Evolutionary conservation across 2,888 invertebrate species (phyloP), one percentile per base, ranked within the genome.

Genomic region (Lypha dubia): DNA sequence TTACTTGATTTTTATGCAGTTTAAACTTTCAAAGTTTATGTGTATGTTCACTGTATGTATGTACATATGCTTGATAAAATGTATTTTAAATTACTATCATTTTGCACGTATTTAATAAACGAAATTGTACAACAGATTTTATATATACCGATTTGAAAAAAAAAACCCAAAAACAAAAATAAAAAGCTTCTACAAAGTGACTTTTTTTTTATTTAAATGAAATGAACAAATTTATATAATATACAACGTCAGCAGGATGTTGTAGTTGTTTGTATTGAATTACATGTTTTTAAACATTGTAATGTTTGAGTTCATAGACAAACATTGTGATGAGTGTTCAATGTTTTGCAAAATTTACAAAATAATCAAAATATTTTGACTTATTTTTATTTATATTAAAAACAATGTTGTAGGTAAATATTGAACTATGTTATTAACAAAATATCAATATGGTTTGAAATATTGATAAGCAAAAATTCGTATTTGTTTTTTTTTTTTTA

Each of bases 71-170:
- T 44, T 77, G 60, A 77, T 79, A 56, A 79, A 56, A 65, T 58
- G 3, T 67, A 60, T 71, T 77, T 63, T 9, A 79, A 83, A 83
- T 83, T 79, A 44, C 79, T 20, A 65, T 75, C 74, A 83, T 83
- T 83, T 83, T 75, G 83, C 83, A 83, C 83, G 83, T 83, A 83
- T 58, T 83, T 83, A 75, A 83, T 83, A 83, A 79, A 24, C 38
- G 63, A 83, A 65, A 75, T 58, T 83, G 74, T 70, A 65, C 9
- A 62, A 75, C 44, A 75, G 58, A 79, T 79, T 75, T 70, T 35
- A 75, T 75, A 60, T 75, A 63, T 70, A 70, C 38, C 70, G 58
- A 63, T n/a, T 63, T 22, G 20, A 11, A n/a, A n/a, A n/a, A n/a
- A n/a, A n/a, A n/a, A n/a, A n/a, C n/a, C n/a, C n/a, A n/a, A n/a